phyloP scores from a whole-genome alignment of 2,113 vertebrate species.

The Cricetomys ansorgei region DNA sequence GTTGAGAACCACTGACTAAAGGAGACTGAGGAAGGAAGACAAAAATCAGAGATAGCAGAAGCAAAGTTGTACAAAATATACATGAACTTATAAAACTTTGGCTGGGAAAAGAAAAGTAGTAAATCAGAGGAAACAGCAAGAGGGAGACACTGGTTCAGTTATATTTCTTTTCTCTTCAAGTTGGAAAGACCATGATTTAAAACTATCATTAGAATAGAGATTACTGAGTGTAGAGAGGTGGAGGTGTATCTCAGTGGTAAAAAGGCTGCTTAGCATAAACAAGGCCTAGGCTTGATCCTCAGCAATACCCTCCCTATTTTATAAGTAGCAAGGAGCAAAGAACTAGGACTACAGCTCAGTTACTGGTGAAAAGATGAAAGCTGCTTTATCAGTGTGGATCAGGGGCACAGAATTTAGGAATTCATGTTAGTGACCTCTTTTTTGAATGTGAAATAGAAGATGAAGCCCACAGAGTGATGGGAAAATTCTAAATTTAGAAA shows the following conservation, averaged over 20 bases:
- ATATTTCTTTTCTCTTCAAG: background rate
- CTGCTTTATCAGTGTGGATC: background rate
- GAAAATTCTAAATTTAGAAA: conserved; percentile 5
- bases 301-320: background rate
- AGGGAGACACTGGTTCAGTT: background rate
- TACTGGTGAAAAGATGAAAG: background rate
- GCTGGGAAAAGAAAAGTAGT: conserved; percentile 16
- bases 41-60: background rate
- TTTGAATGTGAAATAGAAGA: conserved; percentile 24
- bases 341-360: background rate
- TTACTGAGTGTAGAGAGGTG: background rate
- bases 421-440: background rate
- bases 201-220: background rate
- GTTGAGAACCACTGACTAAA: too few species aligned
- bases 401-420: background rate
- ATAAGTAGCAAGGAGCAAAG: background rate
- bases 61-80: background rate
- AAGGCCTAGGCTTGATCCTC: background rate
- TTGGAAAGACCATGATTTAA: background rate
- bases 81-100: conserved; percentile 37
- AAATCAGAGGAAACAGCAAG: background rate
- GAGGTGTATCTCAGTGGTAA: background rate
- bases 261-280: background rate
- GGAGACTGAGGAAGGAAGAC: background rate
- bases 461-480: background rate